phyloP scores from a whole-genome alignment of 2,888 invertebrate species.

The Tipula unca region DNA sequence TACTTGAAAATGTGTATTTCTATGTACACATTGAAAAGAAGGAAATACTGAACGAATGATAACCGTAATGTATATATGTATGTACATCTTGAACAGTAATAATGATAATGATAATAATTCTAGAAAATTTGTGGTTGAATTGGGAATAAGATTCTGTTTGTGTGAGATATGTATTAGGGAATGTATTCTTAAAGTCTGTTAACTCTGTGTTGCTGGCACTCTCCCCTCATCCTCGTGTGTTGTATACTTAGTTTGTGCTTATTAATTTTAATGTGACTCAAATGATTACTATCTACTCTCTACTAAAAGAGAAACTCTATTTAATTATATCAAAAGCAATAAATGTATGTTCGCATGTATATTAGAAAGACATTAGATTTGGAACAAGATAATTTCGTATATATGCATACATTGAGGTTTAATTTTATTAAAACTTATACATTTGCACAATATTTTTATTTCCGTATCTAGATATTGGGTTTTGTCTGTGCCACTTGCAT shows the following conservation, averaged over 20 bases:
- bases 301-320: too few species aligned
- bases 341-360: too few species aligned
- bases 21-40: not conserved
- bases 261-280: not conserved
- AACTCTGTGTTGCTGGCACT: not conserved
- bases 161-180: not conserved
- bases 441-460: too few species aligned
- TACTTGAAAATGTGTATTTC: not conserved
- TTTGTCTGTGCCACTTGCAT: too few species aligned
- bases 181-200: too few species aligned
- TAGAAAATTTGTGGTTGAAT: not conserved
- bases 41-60: too few species aligned
- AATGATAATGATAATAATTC: not conserved
- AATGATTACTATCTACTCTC: not conserved
- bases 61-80: not conserved
- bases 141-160: not conserved
- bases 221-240: not conserved
- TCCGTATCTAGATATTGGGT: too few species aligned
- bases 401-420: too few species aligned
- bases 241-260: not conserved
- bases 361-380: too few species aligned
- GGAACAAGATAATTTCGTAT: too few species aligned
- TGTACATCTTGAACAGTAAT: not conserved
- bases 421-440: too few species aligned
- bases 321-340: too few species aligned